These are phyloP conservation scores for Platerodrilus igneus DNA, from an alignment of 2,888 invertebrate species.

Conservation along the genomic window DNA sequence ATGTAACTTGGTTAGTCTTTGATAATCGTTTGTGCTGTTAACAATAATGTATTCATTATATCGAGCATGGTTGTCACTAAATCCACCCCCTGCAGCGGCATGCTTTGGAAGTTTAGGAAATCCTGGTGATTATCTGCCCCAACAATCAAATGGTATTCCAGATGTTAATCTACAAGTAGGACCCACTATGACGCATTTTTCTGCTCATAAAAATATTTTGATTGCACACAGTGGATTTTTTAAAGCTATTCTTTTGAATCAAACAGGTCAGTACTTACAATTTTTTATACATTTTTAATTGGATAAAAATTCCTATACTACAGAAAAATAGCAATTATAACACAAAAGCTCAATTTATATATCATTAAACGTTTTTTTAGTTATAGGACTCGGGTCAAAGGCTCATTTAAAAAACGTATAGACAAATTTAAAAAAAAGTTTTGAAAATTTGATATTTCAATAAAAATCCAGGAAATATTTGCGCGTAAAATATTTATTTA, in stretches of 20 bases:
- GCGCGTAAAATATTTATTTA: too few relatives aligned
- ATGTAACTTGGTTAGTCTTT: slow-evolving; percentile 25
- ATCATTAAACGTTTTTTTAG: too few relatives aligned
- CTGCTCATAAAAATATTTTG: slow-evolving; percentile 62
- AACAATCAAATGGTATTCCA: slow-evolving; percentile 42
- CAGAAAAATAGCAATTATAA: background rate
- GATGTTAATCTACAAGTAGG: slow-evolving; percentile 64
- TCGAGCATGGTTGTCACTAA: slow-evolving; percentile 47
- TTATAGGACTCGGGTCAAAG: too few relatives aligned
- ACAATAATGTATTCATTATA: slow-evolving; percentile 47
- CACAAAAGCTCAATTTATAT: background rate
- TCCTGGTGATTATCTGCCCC: too few relatives aligned
- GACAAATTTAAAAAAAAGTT: too few relatives aligned
- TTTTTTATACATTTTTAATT: too few relatives aligned
- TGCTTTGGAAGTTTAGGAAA: slow-evolving; percentile 3
- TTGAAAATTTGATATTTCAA: too few relatives aligned
- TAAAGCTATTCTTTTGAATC: slow-evolving; percentile 56
- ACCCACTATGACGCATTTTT: slow-evolving; percentile 59
- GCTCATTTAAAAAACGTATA: too few relatives aligned
- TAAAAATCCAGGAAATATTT: too few relatives aligned
- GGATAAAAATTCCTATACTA: background rate
- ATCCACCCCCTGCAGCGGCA: slow-evolving; percentile 31
- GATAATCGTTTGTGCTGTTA: slow-evolving; percentile 14
- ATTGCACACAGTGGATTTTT: slow-evolving; percentile 68
- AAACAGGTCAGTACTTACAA: slow-evolving; percentile 35